phyloP scores from a whole-genome alignment of 2,113 vertebrate genomes.

The Sylvia atricapilla region DNA sequence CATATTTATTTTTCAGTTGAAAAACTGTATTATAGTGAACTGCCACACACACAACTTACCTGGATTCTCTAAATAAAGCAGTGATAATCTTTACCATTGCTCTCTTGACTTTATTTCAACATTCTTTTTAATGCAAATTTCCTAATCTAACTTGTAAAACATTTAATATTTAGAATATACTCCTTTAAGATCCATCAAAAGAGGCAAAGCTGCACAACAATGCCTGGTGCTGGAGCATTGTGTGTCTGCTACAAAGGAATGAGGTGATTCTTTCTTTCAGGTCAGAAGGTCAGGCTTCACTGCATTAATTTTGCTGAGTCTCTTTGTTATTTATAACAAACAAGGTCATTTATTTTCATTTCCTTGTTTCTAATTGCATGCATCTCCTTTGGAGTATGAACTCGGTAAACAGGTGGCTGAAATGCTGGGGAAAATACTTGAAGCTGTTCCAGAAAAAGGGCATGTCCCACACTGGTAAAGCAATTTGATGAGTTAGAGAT shows the following conservation, averaged over 20 bases:
- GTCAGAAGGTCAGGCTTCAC: constrained; percentile 76
- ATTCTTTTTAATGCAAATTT: constrained; percentile 60
- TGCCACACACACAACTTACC: not conserved
- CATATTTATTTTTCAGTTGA: not conserved
- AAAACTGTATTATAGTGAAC: not conserved
- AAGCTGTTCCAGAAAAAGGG: constrained; percentile 71
- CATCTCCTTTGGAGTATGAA: constrained; percentile 75
- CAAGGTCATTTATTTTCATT: constrained; percentile 84
- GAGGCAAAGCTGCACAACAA: constrained; percentile 67
- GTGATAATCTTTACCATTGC: constrained; percentile 16
- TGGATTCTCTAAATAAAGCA: constrained; percentile 25
- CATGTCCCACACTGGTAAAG: constrained; percentile 69
- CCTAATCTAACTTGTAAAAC: constrained; percentile 73
- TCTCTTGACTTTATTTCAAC: constrained; percentile 47
- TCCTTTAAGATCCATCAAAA: constrained; percentile 65
- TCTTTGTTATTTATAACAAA: constrained; percentile 82
- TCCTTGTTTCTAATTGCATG: constrained; percentile 77
- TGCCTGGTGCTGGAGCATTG: constrained; percentile 62
- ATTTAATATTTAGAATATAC: constrained; percentile 75
- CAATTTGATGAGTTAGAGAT: constrained; percentile 74
- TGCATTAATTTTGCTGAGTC: constrained; percentile 78
- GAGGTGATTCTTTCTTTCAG: constrained; percentile 73
- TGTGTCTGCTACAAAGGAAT: constrained; percentile 70
- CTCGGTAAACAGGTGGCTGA: constrained; percentile 80
- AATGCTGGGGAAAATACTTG: constrained; percentile 66